Conservation (phyloP, 1,140 invertebrate genomes). For the Philotrypesis tridentata region DNA sequence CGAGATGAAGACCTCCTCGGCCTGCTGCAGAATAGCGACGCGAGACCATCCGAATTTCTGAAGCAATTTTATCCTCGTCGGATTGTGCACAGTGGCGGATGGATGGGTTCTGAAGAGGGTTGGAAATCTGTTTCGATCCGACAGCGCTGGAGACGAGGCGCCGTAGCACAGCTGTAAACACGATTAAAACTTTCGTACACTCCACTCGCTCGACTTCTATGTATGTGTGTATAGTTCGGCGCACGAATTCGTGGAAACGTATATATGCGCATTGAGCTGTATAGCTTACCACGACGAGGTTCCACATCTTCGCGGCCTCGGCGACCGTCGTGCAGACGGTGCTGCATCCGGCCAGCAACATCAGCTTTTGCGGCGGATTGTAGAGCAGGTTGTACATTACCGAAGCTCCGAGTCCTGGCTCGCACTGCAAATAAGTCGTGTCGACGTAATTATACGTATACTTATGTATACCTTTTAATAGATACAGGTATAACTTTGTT, state of each 20-base stretch:
- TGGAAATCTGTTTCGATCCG: constrained; percentile 96
- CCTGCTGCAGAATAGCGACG: constrained; percentile 97
- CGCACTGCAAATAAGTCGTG: constrained; percentile 88
- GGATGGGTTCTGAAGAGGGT: constrained; percentile 99
- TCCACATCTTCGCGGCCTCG: constrained; percentile 99
- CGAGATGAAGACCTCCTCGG: constrained; percentile 99
- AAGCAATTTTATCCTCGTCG: constrained; percentile 96
- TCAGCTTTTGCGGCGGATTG: constrained; percentile 95
- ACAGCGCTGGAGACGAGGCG: constrained; percentile 97
- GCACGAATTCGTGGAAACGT: too few relatives aligned
- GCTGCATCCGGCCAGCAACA: constrained; percentile 96
- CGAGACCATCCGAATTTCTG: constrained; percentile 97
- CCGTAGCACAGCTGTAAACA: constrained; percentile 93
- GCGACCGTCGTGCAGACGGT: constrained; percentile 99
- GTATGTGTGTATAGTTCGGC: too few relatives aligned
- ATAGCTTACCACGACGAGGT: constrained; percentile 95
- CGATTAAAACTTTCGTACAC: background rate
- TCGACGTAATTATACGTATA: background rate
- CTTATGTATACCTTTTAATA: background rate
- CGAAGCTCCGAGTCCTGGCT: constrained; percentile 96
- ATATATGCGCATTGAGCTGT: too few relatives aligned
- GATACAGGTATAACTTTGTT: too few relatives aligned
- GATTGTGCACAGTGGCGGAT: constrained; percentile 99
- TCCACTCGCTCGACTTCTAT: background rate
- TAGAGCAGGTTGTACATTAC: constrained; percentile 99